Conservation (phyloP, 2,113 vertebrate genomes). For the Spea multiplicata region DNA sequence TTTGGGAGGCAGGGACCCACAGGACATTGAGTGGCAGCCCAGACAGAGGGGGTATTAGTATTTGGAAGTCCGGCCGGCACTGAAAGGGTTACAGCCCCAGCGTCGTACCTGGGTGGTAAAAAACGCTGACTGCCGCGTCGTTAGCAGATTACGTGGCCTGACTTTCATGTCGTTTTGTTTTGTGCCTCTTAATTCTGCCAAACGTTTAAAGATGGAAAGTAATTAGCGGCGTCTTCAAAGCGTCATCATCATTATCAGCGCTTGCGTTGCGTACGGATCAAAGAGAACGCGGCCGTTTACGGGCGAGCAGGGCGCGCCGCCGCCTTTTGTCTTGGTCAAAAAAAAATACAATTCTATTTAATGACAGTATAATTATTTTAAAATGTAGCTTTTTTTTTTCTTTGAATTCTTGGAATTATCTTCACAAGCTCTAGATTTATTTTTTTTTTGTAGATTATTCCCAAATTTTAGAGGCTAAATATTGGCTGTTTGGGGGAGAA, state of each 20-base stretch:
- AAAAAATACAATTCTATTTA: neutral
- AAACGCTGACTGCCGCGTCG: neutral
- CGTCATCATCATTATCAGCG: neutral
- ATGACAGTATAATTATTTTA: neutral
- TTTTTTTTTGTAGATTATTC: no score
- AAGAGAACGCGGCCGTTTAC: neutral
- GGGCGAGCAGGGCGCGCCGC: neutral
- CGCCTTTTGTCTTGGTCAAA: neutral
- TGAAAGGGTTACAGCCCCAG: neutral
- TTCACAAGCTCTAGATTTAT: neutral
- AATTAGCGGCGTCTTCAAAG: neutral
- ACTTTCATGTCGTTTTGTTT: neutral
- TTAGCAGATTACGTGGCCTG: neutral
- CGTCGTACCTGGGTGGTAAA: constrained; percentile 3
- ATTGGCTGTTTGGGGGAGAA: no score
- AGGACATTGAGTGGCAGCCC: no score
- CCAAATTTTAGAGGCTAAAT: no score
- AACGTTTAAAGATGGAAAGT: neutral
- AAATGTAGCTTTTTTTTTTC: neutral
- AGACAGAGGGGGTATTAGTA: no score
- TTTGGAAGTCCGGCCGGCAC: neutral
- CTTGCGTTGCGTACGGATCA: neutral
- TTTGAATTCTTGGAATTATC: neutral
- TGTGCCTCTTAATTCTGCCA: neutral
- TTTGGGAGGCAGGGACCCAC: no score